Base-by-base conservation (phyloP, 2,113 vertebrate genomes). In the Marmota flaviventris region DNA sequence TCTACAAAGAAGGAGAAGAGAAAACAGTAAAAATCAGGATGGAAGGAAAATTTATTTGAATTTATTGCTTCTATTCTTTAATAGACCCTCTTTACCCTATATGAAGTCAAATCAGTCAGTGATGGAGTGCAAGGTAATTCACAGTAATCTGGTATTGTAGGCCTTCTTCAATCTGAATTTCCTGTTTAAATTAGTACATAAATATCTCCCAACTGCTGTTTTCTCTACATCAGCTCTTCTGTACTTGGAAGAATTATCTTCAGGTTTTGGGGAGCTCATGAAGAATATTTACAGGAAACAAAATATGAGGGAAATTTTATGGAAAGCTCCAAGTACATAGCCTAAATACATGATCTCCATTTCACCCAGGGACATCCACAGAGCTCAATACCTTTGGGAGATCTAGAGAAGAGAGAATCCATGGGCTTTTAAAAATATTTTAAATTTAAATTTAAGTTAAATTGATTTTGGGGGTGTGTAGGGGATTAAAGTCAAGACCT, bases 1-100 rank as follows among this genome's bases (percentile, higher is more conserved):
- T 99, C 99, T 99, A 95, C 7, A 11, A 93, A 97, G 95, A 78
- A 95, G 5, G 67, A 85, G 32, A 18, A 85, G 73, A 48, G 4
- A 85, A 58, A 3, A 88, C 7, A 14, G 3, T 88, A 42, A 86
- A 75, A 51, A 14, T 69, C 18, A 14, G 39, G 11, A 58, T 7
- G 12, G 34, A 72, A 87, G n/a, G 8, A 58, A 42, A 42, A 13
- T 37, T n/a, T 37, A 24, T 20, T 16, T 83, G 45, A 45, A 45
- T 45, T 45, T 45, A 45, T 45, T 45, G 45, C 45, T 45, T 45
- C 45, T 45, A 1, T 45, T 45, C 45, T 45, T 45, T 45, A 45
- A 45, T 45, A 34, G 29, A 56, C 4, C 37, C 37, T 89, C 32
- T 93, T 56, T 37, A 25, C 8, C 22, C 13, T 25, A 61, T 29